These are phyloP conservation scores for Sphecodes monilicornis DNA, from an alignment of 2,888 invertebrate species.

Conservation along the genomic window DNA sequence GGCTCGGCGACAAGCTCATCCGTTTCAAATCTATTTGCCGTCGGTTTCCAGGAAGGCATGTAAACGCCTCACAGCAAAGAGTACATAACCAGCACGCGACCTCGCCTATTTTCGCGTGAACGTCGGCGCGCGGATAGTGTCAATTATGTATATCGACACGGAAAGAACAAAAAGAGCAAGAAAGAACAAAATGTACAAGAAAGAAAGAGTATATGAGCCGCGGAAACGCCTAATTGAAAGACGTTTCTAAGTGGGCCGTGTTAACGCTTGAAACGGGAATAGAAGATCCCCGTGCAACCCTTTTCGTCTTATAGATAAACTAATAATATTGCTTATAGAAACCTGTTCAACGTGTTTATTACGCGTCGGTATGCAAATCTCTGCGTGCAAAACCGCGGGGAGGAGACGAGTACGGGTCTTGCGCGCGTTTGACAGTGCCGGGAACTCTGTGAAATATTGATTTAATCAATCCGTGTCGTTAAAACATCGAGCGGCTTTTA, in stretches of 20 bases:
- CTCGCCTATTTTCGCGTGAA: slow-evolving; percentile 50
- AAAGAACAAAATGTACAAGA: slow-evolving; percentile 1
- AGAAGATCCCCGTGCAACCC: slow-evolving; percentile 27
- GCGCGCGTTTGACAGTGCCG: slow-evolving; percentile 21
- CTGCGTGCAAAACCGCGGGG: background rate
- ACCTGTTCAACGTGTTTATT: slow-evolving; percentile 61
- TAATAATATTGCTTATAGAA: slow-evolving; percentile 54
- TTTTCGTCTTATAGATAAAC: slow-evolving; percentile 51
- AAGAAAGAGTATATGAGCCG: too few relatives aligned
- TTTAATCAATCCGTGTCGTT: slow-evolving; percentile 53
- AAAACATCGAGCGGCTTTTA: slow-evolving; percentile 26
- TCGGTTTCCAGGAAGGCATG: slow-evolving; percentile 32
- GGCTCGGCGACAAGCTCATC: background rate
- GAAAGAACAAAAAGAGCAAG: background rate
- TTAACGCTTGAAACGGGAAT: slow-evolving; percentile 41
- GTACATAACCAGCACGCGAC: slow-evolving; percentile 49
- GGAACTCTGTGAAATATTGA: slow-evolving; percentile 51
- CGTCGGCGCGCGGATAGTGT: slow-evolving; percentile 28
- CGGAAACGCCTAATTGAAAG: slow-evolving; percentile 37
- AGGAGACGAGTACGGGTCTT: slow-evolving; percentile 7
- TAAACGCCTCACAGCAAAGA: slow-evolving; percentile 19
- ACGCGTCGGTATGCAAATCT: slow-evolving; percentile 52
- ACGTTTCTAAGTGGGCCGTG: slow-evolving; percentile 54
- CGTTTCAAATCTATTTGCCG: slow-evolving; percentile 32
- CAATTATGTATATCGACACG: slow-evolving; percentile 34